These are phyloP conservation scores for Andrena haemorrhoa DNA, from an alignment of 2,888 invertebrate genomes.

Conservation along the genomic window DNA sequence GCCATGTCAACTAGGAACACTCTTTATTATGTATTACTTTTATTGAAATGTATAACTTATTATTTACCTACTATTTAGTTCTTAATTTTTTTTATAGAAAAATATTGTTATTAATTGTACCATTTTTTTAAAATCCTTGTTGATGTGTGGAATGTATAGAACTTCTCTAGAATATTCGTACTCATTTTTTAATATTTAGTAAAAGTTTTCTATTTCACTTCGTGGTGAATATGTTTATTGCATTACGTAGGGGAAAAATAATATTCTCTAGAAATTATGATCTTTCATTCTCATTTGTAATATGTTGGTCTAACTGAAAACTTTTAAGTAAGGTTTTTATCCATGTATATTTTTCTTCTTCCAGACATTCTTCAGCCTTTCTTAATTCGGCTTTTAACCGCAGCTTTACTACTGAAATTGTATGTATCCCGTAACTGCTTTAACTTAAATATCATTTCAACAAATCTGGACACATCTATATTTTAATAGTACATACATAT, in stretches of 20 bases:
- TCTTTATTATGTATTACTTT: no score
- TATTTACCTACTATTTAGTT: no score
- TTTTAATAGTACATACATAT: background rate
- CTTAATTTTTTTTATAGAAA: no score
- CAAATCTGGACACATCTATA: background rate
- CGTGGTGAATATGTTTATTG: background rate
- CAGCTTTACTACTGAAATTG: conserved; percentile 30
- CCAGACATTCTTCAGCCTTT: conserved; percentile 33
- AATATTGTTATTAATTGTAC: no score
- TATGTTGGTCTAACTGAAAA: background rate
- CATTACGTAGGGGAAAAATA: background rate
- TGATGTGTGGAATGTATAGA: no score
- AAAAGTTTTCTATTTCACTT: conserved; percentile 2
- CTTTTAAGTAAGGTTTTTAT: conserved; percentile 12
- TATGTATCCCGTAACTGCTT: conserved; percentile 32
- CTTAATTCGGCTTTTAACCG: conserved; percentile 41
- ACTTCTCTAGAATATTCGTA: no score
- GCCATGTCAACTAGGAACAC: no score
- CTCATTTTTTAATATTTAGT: no score
- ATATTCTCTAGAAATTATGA: background rate
- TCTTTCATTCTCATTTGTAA: background rate
- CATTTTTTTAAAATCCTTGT: no score
- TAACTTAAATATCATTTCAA: background rate
- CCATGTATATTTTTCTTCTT: conserved; percentile 29
- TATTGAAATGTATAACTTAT: no score